phyloP scores from a whole-genome alignment of 2,888 invertebrate species.

The Leptura quadrifasciata region DNA sequence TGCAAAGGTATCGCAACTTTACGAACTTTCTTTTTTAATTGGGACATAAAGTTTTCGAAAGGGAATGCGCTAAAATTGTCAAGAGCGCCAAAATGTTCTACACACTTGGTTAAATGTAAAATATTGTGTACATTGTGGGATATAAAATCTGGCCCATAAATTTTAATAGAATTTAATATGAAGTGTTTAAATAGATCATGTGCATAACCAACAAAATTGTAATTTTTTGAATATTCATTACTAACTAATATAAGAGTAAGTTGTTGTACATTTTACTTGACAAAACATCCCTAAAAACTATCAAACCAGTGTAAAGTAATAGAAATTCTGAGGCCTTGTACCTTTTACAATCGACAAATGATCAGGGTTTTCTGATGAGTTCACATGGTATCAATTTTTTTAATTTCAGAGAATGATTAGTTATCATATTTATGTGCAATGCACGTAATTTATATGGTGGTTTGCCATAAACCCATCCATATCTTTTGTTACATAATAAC shows the following conservation, averaged over 20 bases:
- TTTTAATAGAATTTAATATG: conserved; percentile 35
- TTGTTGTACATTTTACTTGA: conserved; percentile 38
- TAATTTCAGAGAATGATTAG: conserved; percentile 16
- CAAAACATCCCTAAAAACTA: conserved; percentile 43
- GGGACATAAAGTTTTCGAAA: conserved; percentile 31
- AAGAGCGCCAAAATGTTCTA: conserved; percentile 21
- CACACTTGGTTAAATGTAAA: conserved; percentile 36
- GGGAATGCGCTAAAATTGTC: conserved; percentile 35
- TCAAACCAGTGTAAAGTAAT: too few relatives aligned
- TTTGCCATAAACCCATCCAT: too few relatives aligned
- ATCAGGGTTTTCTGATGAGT: conserved; percentile 44
- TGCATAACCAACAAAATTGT: conserved; percentile 38
- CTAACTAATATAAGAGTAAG: conserved; percentile 38
- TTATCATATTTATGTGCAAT: conserved; percentile 19
- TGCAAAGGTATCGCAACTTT: conserved; percentile 22
- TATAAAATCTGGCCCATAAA: conserved; percentile 25
- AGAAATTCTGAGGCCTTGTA: conserved; percentile 50
- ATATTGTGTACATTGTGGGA: conserved; percentile 40
- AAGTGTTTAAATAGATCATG: conserved; percentile 45
- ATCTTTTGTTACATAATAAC: conserved; percentile 39
- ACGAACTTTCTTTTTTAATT: conserved; percentile 20
- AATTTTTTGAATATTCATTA: conserved; percentile 20
- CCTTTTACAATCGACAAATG: conserved; percentile 44
- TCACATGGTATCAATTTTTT: conserved; percentile 47
- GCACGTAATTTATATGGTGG: conserved; percentile 46